Percentiles rank a stretch among this genome's conserved stretches.
Conservation (phyloP, 2,888 invertebrate genomes). For the Apocheima hispidaria region DNA sequence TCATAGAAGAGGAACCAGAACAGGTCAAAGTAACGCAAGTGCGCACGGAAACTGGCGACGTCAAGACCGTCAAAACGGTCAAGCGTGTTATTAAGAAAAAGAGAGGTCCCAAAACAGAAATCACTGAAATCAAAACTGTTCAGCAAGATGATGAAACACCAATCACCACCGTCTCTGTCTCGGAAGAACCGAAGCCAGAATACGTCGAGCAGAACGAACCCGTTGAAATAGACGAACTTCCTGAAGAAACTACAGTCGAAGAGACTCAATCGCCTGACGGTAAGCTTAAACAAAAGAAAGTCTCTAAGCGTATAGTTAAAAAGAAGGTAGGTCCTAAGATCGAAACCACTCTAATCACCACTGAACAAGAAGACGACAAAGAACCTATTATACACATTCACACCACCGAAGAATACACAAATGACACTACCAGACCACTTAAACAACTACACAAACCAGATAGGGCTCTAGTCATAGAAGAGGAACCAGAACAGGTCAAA, state of each 20-base stretch:
- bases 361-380: conserved; percentile 6
- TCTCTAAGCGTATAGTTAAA: conserved; percentile 49
- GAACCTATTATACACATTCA: background rate
- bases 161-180: conserved; percentile 4
- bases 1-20: conserved; percentile 49
- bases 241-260: conserved; percentile 46
- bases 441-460: background rate
- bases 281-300: conserved; percentile 2
- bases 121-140: conserved; percentile 50
- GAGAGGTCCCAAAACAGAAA: conserved; percentile 44
- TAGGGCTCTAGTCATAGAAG: background rate
- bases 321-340: conserved; percentile 53
- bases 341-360: conserved; percentile 45
- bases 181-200: conserved; percentile 2
- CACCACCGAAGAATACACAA: background rate
- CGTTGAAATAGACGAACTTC: conserved; percentile 18
- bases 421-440: background rate
- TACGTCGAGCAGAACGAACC: background rate
- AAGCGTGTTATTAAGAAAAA: conserved; percentile 56
- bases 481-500: background rate
- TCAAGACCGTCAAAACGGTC: conserved; percentile 45
- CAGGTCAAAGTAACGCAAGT: conserved; percentile 50
- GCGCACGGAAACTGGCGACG: conserved; percentile 44
- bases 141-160: conserved; percentile 33
- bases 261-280: conserved; percentile 6